Percentiles rank a stretch among this genome's conserved stretches.
Conservation (phyloP, 2,797 vertebrate species). For the Parauchenoglanis ngamensis region DNA sequence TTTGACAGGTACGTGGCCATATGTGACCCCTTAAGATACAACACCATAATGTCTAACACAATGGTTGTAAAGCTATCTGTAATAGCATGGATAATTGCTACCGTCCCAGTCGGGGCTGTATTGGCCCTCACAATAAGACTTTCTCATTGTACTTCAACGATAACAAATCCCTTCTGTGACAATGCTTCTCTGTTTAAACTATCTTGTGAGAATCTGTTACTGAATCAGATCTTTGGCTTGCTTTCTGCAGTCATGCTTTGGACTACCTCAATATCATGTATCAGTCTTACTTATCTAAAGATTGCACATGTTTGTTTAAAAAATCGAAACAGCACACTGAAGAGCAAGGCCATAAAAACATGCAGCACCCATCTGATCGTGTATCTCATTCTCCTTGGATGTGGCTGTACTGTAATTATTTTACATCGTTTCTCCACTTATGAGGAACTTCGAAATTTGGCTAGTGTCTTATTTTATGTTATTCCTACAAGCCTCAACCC, state of each 20-base stretch:
- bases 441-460: conserved; percentile 40
- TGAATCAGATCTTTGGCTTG: conserved; percentile 77
- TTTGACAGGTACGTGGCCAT: conserved; percentile 82
- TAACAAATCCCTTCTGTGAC: conserved; percentile 78
- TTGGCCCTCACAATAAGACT: conserved; percentile 70
- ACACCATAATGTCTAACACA: conserved; percentile 65
- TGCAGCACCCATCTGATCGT: conserved; percentile 67
- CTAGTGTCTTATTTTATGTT: conserved; percentile 26
- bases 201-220: conserved; percentile 71
- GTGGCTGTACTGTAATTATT: conserved; percentile 25
- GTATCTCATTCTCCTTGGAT: conserved; percentile 61
- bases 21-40: conserved; percentile 76
- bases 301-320: conserved; percentile 66
- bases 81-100: conserved; percentile 53
- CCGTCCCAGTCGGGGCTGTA: conserved; percentile 36
- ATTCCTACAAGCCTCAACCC: conserved; percentile 51
- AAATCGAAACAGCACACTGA: conserved; percentile 57
- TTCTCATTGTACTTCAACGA: conserved; percentile 69
- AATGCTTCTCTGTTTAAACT: conserved; percentile 80
- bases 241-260: neutral
- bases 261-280: conserved; percentile 62
- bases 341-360: conserved; percentile 67
- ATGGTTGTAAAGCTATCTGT: conserved; percentile 67
- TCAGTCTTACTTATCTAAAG: conserved; percentile 66
- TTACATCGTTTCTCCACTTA: conserved; percentile 44